Percentiles rank a stretch among this genome's conserved stretches.
Conservation (phyloP, 2,113 vertebrate species). For the Neolamprologus ventralis region DNA sequence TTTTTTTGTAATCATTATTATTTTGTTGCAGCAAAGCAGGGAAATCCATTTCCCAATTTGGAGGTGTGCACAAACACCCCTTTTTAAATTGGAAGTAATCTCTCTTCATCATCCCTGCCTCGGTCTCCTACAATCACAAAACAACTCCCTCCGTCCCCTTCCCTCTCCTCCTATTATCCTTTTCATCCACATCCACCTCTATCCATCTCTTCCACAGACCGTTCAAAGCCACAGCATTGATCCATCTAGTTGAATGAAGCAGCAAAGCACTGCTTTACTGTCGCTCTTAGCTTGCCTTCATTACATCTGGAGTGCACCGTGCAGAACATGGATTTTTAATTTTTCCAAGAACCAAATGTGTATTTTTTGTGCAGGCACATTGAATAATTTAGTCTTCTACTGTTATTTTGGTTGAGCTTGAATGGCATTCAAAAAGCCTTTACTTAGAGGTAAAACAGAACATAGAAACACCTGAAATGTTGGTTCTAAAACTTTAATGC, state of each 20-base stretch:
- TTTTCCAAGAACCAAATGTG: not conserved
- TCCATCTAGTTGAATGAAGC: not conserved
- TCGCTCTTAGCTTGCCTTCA: not conserved
- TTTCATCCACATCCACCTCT: not conserved
- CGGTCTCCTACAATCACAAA: not conserved
- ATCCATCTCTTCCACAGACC: not conserved
- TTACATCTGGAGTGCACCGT: not conserved
- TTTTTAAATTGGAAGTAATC: not conserved
- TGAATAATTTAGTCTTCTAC: not conserved
- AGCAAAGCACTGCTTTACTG: not conserved
- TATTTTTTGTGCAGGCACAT: not conserved
- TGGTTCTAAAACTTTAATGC: not conserved
- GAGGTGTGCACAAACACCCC: not conserved
- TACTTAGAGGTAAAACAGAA: not conserved
- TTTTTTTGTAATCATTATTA: not conserved
- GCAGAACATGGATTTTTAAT: not conserved
- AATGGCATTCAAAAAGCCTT: not conserved
- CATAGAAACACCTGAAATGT: not conserved
- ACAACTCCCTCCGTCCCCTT: not conserved
- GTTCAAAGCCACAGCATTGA: not conserved
- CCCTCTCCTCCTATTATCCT: not conserved
- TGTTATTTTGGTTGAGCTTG: not conserved
- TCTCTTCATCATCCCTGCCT: not conserved
- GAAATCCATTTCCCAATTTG: not conserved
- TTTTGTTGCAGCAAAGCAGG: not conserved